These are phyloP conservation scores for Monomorium pharaonis DNA, from an alignment of 1,140 invertebrate genomes.

Conservation along the genomic window DNA sequence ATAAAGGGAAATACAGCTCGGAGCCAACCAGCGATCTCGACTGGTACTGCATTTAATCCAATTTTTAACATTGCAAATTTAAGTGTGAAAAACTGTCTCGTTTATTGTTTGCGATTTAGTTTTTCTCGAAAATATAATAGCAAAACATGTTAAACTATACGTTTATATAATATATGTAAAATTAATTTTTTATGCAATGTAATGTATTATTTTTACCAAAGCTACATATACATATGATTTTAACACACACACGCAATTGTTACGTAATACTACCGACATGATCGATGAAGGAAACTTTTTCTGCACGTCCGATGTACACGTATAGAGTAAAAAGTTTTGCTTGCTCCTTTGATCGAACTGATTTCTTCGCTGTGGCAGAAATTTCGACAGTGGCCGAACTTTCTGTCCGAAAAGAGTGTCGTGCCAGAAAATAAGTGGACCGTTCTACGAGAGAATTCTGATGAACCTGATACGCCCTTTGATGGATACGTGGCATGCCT, in stretches of 20 bases:
- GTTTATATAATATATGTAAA: too few species aligned
- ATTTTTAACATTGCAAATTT: too few species aligned
- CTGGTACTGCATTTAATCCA: neutral
- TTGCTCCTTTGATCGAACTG: conserved; percentile 36
- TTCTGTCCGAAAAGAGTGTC: conserved; percentile 35
- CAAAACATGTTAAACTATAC: too few species aligned
- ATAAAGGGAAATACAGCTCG: neutral
- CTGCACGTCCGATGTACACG: neutral
- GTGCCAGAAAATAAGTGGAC: conserved; percentile 53
- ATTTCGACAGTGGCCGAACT: conserved; percentile 37
- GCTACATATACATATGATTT: neutral
- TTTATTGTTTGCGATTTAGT: too few species aligned
- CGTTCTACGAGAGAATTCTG: conserved; percentile 55
- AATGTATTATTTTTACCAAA: neutral
- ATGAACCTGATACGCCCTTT: conserved; percentile 49
- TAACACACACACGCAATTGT: neutral
- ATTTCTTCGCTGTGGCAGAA: conserved; percentile 37
- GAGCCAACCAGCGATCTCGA: neutral
- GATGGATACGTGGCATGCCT: conserved; percentile 39
- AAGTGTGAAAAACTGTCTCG: too few species aligned
- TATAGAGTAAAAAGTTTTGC: conserved; percentile 11
- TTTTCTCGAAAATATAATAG: too few species aligned
- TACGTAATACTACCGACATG: neutral
- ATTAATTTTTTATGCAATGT: too few species aligned
- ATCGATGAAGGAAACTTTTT: neutral